These are phyloP conservation scores for Rhysida immarginata DNA, from an alignment of 1,140 invertebrate species.

Conservation along the genomic window DNA sequence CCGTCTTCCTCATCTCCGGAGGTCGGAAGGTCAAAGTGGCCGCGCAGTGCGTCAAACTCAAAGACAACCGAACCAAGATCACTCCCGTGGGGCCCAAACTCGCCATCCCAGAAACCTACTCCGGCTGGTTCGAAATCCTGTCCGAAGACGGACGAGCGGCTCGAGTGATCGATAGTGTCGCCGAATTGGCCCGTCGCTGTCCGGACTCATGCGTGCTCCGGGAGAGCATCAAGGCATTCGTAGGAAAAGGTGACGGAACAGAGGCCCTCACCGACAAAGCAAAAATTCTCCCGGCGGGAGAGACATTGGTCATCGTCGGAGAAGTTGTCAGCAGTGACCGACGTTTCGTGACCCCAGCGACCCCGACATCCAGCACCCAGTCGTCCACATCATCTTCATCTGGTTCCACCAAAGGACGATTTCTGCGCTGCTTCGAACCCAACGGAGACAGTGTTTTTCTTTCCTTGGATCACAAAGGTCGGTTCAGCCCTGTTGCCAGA, in stretches of 20 bases:
- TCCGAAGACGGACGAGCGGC: slow-evolving; percentile 83
- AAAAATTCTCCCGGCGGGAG: slow-evolving; percentile 53
- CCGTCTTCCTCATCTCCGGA: slow-evolving; percentile 62
- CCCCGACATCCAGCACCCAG: background rate
- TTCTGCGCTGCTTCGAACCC: slow-evolving; percentile 68
- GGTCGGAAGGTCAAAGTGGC: slow-evolving; percentile 70
- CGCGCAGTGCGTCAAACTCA: slow-evolving; percentile 73
- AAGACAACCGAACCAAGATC: slow-evolving; percentile 53
- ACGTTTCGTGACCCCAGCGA: slow-evolving; percentile 11
- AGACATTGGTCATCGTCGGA: slow-evolving; percentile 57
- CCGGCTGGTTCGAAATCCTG: slow-evolving; percentile 82
- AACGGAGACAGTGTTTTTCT: slow-evolving; percentile 68
- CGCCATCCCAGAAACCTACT: slow-evolving; percentile 74
- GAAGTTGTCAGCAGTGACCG: slow-evolving; percentile 44
- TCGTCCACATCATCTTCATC: background rate
- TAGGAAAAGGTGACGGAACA: slow-evolving; percentile 34
- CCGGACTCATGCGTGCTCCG: slow-evolving; percentile 68
- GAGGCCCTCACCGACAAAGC: slow-evolving; percentile 49
- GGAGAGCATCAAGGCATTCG: slow-evolving; percentile 64
- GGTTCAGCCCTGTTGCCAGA: slow-evolving; percentile 75
- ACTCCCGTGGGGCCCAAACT: slow-evolving; percentile 63
- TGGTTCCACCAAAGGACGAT: slow-evolving; percentile 40
- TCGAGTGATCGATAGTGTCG: slow-evolving; percentile 71
- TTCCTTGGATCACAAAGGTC: slow-evolving; percentile 66
- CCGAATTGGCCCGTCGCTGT: slow-evolving; percentile 56